Evolutionary conservation across 2,888 invertebrate species (phyloP), one percentile per base, ranked within the genome.

Genomic region (Arctia plantaginis): DNA sequence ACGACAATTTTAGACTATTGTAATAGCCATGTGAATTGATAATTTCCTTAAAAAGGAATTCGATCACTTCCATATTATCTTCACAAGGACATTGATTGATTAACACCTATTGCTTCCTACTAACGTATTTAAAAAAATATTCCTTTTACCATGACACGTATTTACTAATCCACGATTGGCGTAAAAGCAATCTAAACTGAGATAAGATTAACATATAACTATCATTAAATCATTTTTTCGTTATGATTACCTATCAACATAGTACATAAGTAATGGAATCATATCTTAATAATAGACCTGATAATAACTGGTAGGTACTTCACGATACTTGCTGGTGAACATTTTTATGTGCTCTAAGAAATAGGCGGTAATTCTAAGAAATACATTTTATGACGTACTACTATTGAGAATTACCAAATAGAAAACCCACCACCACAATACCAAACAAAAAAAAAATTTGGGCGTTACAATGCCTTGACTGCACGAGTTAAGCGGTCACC

Each of bases 211-310:
- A 85, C 86, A 79, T 82, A 27, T 78, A 67, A 71, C 73, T 78
- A 82, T 81, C 83, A 81, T 39, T 23, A 39, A 65, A 23, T 85
- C 78, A 80, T 85, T 85, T 87, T 89, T 83, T 86, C 85, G 85
- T 82, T 85, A 75, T 79, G 74, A 71, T 73, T 77, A 79, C 82
- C 83, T 83, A 76, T 73, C 74, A 79, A 77, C 79, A 80, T 75
- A 78, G 72, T 82, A 84, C 79, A 88, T 81, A 82, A 69, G 80
- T 88, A 88, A 89, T 89, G 77, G 77, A 80, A 83, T 84, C 75
- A 72, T 84, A 78, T 81, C 73, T 76, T 79, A 77, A 75, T 81
- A 66, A 70, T 73, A 73, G 76, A 71, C 77, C 59, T 80, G 80
- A 82, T 82, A 85, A 74, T 69, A 75, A 51, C 70, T 75, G 30